A percentile compares a stretch with the other conserved stretches of the same genome.
Evolutionary conservation across 2,888 invertebrate species (phyloP).

Genomic region (Oegoconia quadripuncta): DNA sequence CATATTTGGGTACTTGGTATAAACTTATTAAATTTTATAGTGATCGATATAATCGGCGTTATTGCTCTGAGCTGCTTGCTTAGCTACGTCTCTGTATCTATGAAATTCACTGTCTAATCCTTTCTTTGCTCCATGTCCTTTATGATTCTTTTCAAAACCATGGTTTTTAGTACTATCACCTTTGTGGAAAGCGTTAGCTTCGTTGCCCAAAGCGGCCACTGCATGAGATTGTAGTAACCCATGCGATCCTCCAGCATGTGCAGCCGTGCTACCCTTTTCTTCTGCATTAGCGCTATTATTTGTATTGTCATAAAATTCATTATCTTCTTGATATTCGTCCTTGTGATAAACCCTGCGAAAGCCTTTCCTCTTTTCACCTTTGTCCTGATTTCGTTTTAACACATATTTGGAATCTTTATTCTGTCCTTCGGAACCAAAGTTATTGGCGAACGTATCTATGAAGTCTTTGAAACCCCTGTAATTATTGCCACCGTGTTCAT

Average conservation of each 20-base stretch:
- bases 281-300: conserved; percentile 41
- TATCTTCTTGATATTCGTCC: conserved; percentile 64
- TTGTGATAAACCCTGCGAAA: conserved; percentile 63
- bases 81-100: conserved; percentile 46
- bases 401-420: conserved; percentile 42
- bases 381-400: conserved; percentile 43
- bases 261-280: conserved; percentile 41
- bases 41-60: conserved; percentile 35
- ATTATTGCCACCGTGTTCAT: conserved; percentile 32
- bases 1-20: neutral
- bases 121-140: conserved; percentile 29
- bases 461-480: conserved; percentile 51
- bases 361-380: conserved; percentile 57
- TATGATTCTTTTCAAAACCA: conserved; percentile 32
- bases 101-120: conserved; percentile 35
- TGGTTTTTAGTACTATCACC: conserved; percentile 30
- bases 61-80: conserved; percentile 41
- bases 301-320: conserved; percentile 61
- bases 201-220: conserved; percentile 33
- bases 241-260: conserved; percentile 44
- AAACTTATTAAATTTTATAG: neutral
- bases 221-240: conserved; percentile 44
- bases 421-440: conserved; percentile 50
- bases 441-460: conserved; percentile 53
- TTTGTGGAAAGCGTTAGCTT: conserved; percentile 30